Evolutionary conservation across 2,797 vertebrate genomes (phyloP), one percentile per base, ranked within the genome.

Genomic region (Cichlasoma orientale): DNA sequence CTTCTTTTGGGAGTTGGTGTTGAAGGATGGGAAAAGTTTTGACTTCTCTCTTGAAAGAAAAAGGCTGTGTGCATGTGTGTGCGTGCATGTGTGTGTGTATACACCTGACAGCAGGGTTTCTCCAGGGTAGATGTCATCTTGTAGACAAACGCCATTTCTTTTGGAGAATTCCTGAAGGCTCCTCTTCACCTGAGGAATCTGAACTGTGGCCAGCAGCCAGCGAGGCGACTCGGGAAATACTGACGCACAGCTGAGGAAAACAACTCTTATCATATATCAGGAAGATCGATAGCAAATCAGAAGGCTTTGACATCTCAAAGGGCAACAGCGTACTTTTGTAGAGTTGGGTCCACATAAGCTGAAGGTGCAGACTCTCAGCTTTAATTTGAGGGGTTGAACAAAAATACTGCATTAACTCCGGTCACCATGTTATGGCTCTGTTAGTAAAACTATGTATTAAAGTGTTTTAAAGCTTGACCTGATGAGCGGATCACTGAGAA

Each of bases 191-290:
- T 84, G 82, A 59, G 90, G 90, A 75, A 94, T 93, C 86, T 98
- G 97, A 86, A 52, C 78, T 0, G 97, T 97, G 88, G 97, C 97
- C 90, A 98, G 88, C 68, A 98, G 96, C 97, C 98, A 98, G 78
- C 96, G 95, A 7, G 96, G 96, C 1, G 97, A 97, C 92, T 98
- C 97, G 0, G 96, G 96, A 86, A 97, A 97, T 74, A 97, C 91
- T 0, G 93, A 95, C 0, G 90, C 94, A 85, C 92, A 97, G 92
- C 97, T 98, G 94, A 74, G 74, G 58, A 86, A 80, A 82, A 88
- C 44, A 72, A 53, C 41, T 11, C 57, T 72, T 61, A 80, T 61
- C 7, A 82, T 14, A 59, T 53, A 66, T 68, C n/a, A 66, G 12
- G 33, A 10, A 75, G 59, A 47, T 7, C 14, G 25, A 11, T 25